Percentiles rank a stretch among this genome's conserved stretches.
Conservation (phyloP, 2,888 invertebrate genomes). For the Trissolcus brochymenae region DNA sequence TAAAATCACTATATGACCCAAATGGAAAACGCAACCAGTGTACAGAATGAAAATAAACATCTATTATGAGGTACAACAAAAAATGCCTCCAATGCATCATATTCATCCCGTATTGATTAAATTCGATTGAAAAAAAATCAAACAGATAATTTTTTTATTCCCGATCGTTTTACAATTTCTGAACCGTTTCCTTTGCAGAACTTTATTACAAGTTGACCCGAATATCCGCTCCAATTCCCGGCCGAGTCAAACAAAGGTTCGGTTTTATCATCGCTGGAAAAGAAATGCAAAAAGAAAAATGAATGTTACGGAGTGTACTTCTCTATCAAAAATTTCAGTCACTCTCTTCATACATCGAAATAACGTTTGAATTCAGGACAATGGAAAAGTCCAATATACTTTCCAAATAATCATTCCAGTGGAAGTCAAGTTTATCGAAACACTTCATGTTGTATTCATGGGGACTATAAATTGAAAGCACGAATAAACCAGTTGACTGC, state of each 20-base stretch:
- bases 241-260: constrained; percentile 21
- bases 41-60: constrained; percentile 10
- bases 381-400: constrained; percentile 17
- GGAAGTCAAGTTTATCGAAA: constrained; percentile 20
- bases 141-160: constrained; percentile 18
- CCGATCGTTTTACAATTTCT: constrained; percentile 30
- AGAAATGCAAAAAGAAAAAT: neutral
- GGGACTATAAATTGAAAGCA: constrained; percentile 19
- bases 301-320: neutral
- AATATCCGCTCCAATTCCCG: constrained; percentile 18
- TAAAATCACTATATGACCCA: neutral
- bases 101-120: constrained; percentile 24
- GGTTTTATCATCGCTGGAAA: neutral
- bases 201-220: constrained; percentile 26
- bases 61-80: constrained; percentile 3
- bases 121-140: constrained; percentile 5
- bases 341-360: constrained; percentile 7
- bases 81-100: neutral
- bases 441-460: constrained; percentile 34
- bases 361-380: constrained; percentile 5
- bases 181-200: constrained; percentile 8
- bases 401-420: constrained; percentile 23
- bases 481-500: neutral
- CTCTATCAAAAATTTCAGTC: constrained; percentile 9
- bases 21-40: too few relatives aligned